Base-by-base conservation (phyloP, 2,888 invertebrate species). In the Galeruca laticollis region DNA sequence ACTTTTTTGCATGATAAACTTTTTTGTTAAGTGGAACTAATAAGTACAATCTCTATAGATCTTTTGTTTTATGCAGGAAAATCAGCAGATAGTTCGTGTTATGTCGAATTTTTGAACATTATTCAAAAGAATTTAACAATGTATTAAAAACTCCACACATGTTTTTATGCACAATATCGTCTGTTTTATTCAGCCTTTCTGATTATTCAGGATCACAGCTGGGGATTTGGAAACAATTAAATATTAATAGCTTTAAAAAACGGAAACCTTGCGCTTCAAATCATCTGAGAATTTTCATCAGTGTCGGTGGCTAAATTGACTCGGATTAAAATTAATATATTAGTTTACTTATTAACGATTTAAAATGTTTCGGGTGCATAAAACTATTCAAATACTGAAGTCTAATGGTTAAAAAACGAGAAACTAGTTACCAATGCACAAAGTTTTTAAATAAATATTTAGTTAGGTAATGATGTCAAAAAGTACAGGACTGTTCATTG, bases 241-340 rank as follows among this genome's bases (percentile, higher is more conserved):
- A 52, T 52, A 52, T 52, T 52, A 11, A 52, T 26, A 0, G 9
- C 11, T 1, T 10, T 13, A 52, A 26, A 52, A 52, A 52, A 52
- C 5, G 5, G 11, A 11, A 20, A 52, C 26, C 3, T 26, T 26
- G 4, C 26, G 52, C 21, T n/a, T 52, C 13, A 26, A 26, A 11
- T 52, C 52, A 26, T 52, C 26, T 21, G 52, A 52, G 52, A 52
- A 10, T 26, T 26, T 26, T 52, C 47, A 52, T 52, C 52, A 21
- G n/a, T 52, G 52, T n/a, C 52, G 13, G 5, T n/a, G 9, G 20
- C 49, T 20, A 51, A 26, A 51, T 51, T 26, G 8, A n/a, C 11
- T n/a, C 26, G 52, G 11, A 52, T 26, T 26, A 11, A 26, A 52
- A 52, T 52, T 26, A 52, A 52, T 26, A n/a, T n/a, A 52, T 52